phyloP scores from a whole-genome alignment of 1,140 invertebrate species.

The Harpegnathos saltator region DNA sequence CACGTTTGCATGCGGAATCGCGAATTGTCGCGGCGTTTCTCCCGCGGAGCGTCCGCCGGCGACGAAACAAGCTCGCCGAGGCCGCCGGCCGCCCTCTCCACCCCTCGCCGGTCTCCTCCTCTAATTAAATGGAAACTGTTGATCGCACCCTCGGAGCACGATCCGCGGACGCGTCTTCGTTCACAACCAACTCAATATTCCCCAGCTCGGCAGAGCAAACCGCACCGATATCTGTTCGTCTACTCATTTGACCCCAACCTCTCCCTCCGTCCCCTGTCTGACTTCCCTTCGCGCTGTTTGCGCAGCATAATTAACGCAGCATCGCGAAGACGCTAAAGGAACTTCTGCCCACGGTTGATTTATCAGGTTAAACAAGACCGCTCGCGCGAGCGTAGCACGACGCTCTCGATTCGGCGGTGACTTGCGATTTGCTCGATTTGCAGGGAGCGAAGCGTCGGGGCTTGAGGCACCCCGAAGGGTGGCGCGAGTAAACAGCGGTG shows the following conservation, averaged over 20 bases:
- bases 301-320: constrained; percentile 49
- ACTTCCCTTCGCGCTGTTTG: constrained; percentile 42
- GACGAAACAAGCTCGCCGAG: constrained; percentile 28
- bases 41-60: too few relatives aligned
- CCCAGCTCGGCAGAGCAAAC: constrained; percentile 3
- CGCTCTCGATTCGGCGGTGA: not conserved
- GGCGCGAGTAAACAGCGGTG: not conserved
- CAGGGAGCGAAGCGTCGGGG: not conserved
- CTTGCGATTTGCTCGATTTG: not conserved
- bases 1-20: not conserved
- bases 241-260: not conserved
- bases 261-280: not conserved
- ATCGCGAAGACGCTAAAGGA: constrained; percentile 14
- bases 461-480: not conserved
- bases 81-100: too few relatives aligned
- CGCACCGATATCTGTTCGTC: constrained; percentile 29
- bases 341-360: constrained; percentile 18
- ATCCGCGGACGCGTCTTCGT: constrained; percentile 27
- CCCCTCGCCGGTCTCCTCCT: too few relatives aligned
- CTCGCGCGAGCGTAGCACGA: too few relatives aligned
- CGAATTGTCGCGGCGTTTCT: not conserved
- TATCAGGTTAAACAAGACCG: constrained; percentile 48
- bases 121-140: constrained; percentile 46
- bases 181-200: constrained; percentile 31
- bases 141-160: constrained; percentile 5